Conservation (phyloP, 2,113 vertebrate genomes). For the Prietella phreatophila region DNA sequence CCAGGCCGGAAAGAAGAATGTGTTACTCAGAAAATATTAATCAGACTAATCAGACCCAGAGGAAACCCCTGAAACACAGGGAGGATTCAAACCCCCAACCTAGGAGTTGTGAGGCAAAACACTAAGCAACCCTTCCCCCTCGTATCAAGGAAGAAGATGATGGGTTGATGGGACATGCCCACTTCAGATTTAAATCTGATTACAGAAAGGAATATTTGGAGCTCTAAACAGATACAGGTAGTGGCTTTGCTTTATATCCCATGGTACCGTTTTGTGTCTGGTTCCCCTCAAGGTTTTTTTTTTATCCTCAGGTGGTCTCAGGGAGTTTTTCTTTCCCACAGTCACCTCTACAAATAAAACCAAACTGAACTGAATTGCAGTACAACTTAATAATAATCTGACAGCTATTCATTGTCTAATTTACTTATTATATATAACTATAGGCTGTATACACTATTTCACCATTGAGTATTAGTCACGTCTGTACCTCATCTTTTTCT, state of each 20-base stretch:
- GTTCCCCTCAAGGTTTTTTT: neutral
- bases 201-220: too few species aligned
- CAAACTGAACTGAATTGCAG: neutral
- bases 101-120: too few species aligned
- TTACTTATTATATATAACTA: neutral
- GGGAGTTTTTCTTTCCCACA: neutral
- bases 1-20: conserved; percentile 29
- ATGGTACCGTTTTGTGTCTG: too few species aligned
- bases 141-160: neutral
- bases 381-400: neutral
- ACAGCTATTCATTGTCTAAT: neutral
- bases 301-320: neutral
- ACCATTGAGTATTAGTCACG: neutral
- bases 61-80: too few species aligned
- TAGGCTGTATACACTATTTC: neutral
- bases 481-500: neutral
- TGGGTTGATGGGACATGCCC: neutral
- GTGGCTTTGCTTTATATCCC: neutral
- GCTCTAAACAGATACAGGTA: neutral
- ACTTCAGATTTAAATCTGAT: neutral
- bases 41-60: neutral
- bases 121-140: too few species aligned
- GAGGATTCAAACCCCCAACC: too few species aligned
- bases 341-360: neutral
- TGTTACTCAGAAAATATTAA: conserved; percentile 19